phyloP scores from a whole-genome alignment of 2,888 invertebrate genomes.

The Cantharis flavilabris region DNA sequence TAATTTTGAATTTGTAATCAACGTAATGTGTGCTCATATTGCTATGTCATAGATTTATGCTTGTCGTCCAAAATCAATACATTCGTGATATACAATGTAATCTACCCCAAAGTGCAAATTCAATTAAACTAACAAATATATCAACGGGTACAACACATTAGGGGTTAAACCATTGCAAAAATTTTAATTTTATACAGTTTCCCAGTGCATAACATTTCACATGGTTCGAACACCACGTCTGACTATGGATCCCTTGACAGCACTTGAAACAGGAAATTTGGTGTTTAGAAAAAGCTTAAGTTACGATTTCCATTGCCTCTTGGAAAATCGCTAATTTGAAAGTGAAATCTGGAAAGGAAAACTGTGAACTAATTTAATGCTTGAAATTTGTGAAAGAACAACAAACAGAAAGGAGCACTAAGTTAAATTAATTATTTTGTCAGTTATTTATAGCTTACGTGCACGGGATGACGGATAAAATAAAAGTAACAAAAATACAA shows the following conservation, averaged over 20 bases:
- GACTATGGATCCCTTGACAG: background rate
- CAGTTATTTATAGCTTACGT: constrained; percentile 32
- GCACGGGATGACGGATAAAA: constrained; percentile 26
- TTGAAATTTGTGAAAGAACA: background rate
- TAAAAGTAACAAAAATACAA: constrained; percentile 17
- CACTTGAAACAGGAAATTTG: too few species aligned
- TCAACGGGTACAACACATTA: background rate
- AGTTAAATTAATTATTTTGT: constrained; percentile 30
- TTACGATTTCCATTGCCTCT: background rate
- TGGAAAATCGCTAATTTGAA: background rate
- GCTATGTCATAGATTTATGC: background rate
- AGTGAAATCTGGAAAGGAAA: background rate
- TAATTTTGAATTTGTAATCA: background rate
- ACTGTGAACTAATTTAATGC: background rate
- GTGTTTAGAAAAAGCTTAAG: too few species aligned
- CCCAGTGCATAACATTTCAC: background rate
- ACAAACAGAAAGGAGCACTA: constrained; percentile 11
- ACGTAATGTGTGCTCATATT: background rate
- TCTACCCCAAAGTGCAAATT: background rate
- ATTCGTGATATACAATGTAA: background rate
- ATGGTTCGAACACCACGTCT: background rate
- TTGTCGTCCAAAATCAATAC: background rate
- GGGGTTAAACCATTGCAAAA: background rate
- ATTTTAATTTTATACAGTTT: too few species aligned
- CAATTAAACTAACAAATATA: background rate